Percentiles rank a stretch among this genome's conserved stretches.
Evolutionary conservation across 1,140 invertebrate species (phyloP).

Genomic region (Schlechtendalia chinensis): DNA sequence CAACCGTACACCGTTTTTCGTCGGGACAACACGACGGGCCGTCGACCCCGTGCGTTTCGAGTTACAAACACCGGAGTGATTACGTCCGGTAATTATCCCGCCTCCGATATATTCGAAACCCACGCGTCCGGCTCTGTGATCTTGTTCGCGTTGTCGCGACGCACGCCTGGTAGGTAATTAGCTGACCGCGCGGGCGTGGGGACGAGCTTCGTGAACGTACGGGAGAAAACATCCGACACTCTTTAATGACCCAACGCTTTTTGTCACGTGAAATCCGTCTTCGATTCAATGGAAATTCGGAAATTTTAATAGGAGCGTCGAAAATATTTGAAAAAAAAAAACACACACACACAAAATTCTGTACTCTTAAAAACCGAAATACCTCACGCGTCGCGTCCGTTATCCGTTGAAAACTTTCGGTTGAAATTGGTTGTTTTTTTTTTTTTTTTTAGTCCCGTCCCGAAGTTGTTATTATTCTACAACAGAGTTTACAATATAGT

Average conservation of each 20-base stretch:
- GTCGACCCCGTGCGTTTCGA: too few species aligned
- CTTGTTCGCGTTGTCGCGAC: conserved; percentile 8
- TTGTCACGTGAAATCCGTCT: conserved; percentile 16
- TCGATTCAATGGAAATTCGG: not conserved
- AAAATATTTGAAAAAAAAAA: not conserved
- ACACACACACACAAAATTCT: too few species aligned
- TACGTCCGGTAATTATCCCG: too few species aligned
- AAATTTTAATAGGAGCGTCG: not conserved
- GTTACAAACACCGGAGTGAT: too few species aligned
- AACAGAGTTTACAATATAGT: conserved; percentile 23
- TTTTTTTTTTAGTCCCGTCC: too few species aligned
- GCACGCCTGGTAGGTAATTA: conserved; percentile 6
- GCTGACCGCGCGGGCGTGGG: not conserved
- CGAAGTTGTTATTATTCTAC: conserved; percentile 36
- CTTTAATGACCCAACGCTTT: conserved; percentile 7
- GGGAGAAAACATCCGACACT: not conserved
- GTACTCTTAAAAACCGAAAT: conserved; percentile 20
- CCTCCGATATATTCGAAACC: too few species aligned
- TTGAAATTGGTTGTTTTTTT: not conserved
- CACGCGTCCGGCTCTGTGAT: conserved; percentile 6
- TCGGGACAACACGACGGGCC: too few species aligned
- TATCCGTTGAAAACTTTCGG: conserved; percentile 31
- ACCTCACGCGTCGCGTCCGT: conserved; percentile 13
- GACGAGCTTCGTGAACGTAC: not conserved
- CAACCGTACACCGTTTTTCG: too few species aligned